Conservation (phyloP, 1,140 invertebrate species). For the Aphelenchoides fujianensis region DNA sequence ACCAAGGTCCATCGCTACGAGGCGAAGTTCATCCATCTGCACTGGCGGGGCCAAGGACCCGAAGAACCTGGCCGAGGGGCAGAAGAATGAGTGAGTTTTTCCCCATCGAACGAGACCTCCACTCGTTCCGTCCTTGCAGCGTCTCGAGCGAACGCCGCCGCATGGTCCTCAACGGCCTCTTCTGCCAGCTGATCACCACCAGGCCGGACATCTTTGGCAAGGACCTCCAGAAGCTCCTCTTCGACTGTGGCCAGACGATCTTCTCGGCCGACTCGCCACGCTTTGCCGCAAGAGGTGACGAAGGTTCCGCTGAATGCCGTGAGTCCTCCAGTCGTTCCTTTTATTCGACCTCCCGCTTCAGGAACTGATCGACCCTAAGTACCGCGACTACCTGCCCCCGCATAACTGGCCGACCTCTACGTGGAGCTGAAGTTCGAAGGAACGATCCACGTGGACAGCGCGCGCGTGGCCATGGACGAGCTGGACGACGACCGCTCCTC, state of each 20-base stretch:
- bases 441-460: background rate
- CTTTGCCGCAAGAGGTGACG: background rate
- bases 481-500: background rate
- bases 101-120: background rate
- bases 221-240: background rate
- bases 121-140: background rate
- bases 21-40: background rate
- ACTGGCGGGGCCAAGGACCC: background rate
- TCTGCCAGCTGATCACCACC: background rate
- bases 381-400: background rate
- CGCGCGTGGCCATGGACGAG: background rate
- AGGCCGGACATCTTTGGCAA: background rate
- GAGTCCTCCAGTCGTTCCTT: too few species aligned
- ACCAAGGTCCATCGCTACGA: background rate
- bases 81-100: background rate
- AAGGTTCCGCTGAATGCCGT: too few species aligned
- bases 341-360: background rate
- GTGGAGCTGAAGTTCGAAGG: background rate
- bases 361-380: background rate
- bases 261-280: background rate
- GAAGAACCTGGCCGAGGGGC: background rate
- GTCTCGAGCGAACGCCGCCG: slow-evolving; percentile 1
- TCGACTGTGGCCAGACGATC: background rate
- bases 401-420: background rate
- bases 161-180: background rate